Base-by-base conservation (phyloP, 53 echinoderm and acorn worm species). In the Echinarachnius parma region DNA sequence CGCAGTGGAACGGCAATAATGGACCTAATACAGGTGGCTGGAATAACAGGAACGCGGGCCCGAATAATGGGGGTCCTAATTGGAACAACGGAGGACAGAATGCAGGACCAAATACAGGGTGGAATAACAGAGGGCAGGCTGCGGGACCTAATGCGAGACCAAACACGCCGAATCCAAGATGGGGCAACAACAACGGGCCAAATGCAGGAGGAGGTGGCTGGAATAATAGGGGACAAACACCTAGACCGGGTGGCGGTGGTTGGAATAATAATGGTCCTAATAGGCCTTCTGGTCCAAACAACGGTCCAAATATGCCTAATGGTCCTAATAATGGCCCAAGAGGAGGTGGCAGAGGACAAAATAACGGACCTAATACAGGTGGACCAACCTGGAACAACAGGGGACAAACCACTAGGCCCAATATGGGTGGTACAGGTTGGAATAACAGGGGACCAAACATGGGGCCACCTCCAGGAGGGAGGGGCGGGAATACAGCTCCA, bases 61-160 rank as follows among this genome's bases (percentile, higher is more conserved):
- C 31, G 18, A 68, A 68, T 18, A 5, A 2, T 1, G 68, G 66
- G n/a, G 28, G 34, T 35, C 49, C 68, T 13, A 31, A 49, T 49
- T 68, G 68, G 68, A 68, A 68, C 13, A 49, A 68, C 25, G 20
- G 37, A 27, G 68, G 68, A 2, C 68, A 21, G 19, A 68, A 68
- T 28, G 30, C n/a, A 33, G 57, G 57, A 49, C 13, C 13, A 4
- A 39, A 39, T 39, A 9, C 10, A 18, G 50, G 42, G 7, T 39
- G 42, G 42, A 39, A 39, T 13, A 39, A 39, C 13, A 7, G 13
- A 13, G 42, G 42, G 7, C 42, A 39, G 42, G 13, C 42, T 13
- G n/a, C n/a, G n/a, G n/a, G 39, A 39, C 39, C 39, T 7, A 39
- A 39, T 13, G 13, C 10, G 4, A 4, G 50, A 49, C 19, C 13